phyloP scores from a whole-genome alignment of 2,113 vertebrate genomes.

The Pituophis catenifer region DNA sequence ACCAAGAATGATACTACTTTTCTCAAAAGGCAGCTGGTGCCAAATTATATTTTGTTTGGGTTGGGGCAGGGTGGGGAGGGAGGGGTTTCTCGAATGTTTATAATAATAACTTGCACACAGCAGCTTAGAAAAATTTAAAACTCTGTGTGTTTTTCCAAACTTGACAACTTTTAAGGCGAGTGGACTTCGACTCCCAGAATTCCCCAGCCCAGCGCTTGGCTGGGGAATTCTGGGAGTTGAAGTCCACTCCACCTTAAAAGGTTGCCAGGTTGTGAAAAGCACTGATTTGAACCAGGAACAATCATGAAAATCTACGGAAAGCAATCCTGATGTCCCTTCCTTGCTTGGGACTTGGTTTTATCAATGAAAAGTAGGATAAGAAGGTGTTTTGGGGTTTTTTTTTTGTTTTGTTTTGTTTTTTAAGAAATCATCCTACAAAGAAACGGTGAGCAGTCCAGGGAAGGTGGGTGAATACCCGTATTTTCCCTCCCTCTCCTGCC shows the following conservation, averaged over 20 bases:
- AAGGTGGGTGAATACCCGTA: not conserved
- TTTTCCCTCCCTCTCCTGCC: not conserved
- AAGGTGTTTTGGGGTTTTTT: not conserved
- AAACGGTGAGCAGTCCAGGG: not conserved
- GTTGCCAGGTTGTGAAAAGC: not conserved
- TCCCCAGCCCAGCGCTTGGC: not conserved
- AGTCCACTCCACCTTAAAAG: not conserved
- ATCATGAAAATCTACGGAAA: not conserved
- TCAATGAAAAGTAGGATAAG: not conserved
- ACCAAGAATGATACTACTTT: not conserved
- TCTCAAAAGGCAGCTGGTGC: not conserved
- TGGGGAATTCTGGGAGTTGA: not conserved
- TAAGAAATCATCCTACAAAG: not conserved
- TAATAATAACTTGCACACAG: not conserved
- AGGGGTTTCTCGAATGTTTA: not conserved
- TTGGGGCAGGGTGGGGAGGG: not conserved
- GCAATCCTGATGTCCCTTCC: not conserved
- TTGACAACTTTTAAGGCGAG: not conserved
- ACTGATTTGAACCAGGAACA: not conserved
- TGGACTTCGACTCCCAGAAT: not conserved
- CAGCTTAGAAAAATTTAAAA: not conserved
- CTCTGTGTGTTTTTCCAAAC: not conserved
- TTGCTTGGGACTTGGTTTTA: not conserved
- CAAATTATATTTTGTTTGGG: not conserved
- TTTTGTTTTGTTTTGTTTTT: not conserved